Conservation (phyloP, 1,140 invertebrate genomes). For the Heliconius congener region DNA sequence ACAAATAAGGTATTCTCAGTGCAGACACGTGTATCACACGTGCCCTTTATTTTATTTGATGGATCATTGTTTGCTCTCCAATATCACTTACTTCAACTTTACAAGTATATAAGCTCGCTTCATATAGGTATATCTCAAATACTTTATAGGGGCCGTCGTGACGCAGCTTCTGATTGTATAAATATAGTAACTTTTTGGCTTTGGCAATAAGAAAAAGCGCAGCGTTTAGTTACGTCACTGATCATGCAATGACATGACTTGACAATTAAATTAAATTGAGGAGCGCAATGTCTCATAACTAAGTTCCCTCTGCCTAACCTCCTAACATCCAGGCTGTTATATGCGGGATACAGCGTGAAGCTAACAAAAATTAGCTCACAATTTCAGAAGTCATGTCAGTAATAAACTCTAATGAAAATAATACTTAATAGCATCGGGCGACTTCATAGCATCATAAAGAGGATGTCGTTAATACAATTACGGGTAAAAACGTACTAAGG, state of each 20-base stretch:
- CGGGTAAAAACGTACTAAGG: neutral
- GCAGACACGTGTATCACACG: too few species aligned
- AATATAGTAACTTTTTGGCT: too few species aligned
- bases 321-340: neutral
- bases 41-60: too few species aligned
- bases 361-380: neutral
- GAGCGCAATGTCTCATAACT: neutral
- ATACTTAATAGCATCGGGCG: neutral
- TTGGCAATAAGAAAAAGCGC: neutral
- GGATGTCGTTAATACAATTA: neutral
- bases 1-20: too few species aligned
- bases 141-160: neutral
- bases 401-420: constrained; percentile 1
- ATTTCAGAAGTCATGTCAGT: neutral
- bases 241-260: neutral
- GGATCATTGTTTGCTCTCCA: too few species aligned
- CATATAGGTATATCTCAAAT: neutral
- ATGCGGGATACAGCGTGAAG: constrained; percentile 3
- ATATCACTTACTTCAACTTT: too few species aligned
- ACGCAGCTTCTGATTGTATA: too few species aligned
- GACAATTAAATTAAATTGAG: neutral
- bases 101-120: too few species aligned
- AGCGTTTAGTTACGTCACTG: neutral
- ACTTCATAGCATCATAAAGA: neutral
- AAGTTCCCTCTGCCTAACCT: neutral